phyloP scores from a whole-genome alignment of 1,140 invertebrate species.

The Andrena cerasifolii region DNA sequence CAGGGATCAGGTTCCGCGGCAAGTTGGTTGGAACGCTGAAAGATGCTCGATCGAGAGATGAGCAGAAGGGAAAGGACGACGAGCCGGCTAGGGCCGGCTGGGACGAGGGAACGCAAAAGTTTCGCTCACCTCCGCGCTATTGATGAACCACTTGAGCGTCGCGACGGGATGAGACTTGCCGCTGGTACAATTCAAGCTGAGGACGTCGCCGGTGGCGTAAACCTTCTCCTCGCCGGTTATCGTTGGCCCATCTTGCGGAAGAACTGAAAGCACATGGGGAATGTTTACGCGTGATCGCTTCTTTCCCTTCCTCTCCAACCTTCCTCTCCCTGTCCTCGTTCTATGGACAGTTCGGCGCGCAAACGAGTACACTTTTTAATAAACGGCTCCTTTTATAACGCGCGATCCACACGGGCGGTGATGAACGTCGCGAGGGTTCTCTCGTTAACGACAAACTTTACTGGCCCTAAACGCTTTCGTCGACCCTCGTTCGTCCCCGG shows the following conservation, averaged over 20 bases:
- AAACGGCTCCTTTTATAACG: conserved; percentile 40
- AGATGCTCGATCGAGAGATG: too few relatives aligned
- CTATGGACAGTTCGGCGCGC: not conserved
- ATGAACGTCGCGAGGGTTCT: conserved; percentile 17
- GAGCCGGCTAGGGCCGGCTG: too few relatives aligned
- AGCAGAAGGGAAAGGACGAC: not conserved
- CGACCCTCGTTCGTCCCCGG: conserved; percentile 30
- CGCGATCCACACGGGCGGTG: conserved; percentile 21
- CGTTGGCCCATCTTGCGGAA: conserved; percentile 89
- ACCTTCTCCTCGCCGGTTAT: conserved; percentile 91
- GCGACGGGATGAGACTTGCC: conserved; percentile 90
- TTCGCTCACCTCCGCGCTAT: conserved; percentile 87
- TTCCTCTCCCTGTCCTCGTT: too few relatives aligned
- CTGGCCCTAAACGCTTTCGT: conserved; percentile 47
- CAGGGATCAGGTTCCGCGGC: too few relatives aligned
- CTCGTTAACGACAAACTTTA: conserved; percentile 58
- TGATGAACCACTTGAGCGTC: conserved; percentile 91
- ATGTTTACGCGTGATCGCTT: conserved; percentile 17
- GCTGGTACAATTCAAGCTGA: conserved; percentile 93
- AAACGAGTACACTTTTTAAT: conserved; percentile 23
- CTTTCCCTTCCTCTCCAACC: too few relatives aligned
- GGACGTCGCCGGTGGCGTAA: conserved; percentile 90
- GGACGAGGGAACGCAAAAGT: not conserved
- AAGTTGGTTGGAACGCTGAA: too few relatives aligned
- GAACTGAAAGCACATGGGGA: conserved; percentile 83